Evolutionary conservation across 2,797 vertebrate species (phyloP), one percentile per base, ranked within the genome.

Genomic region (Chelonia mydas): DNA sequence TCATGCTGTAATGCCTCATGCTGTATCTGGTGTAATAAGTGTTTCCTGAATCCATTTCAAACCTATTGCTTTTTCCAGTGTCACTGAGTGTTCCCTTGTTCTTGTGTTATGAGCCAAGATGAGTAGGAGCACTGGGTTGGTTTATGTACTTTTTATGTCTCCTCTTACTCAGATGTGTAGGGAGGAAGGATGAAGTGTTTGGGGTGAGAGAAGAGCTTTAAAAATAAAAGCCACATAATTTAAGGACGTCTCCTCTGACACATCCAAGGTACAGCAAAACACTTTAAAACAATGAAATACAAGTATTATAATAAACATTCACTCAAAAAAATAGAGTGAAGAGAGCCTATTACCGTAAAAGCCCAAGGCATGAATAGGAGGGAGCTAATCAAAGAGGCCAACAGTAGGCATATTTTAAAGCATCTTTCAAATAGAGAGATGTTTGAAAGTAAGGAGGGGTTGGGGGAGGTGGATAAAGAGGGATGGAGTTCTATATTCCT

Each of bases 251-350:
- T 74, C 6, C 57, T 47, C 65, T 15, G 3, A 51, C 87, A 55
- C 21, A 80, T 25, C 1, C 4, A 1, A 86, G 61, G 21, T 21
- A 11, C 25, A 47, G 54, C 9, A 53, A 0, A 0, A 1, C 28
- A 50, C 45, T 84, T 89, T n/a, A 23, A 25, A 41, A 27, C 72
- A 45, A 54, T 41, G 41, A 74, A 74, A 74, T 90, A 88, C 81
- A 19, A 3, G 13, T 25, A 85, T 83, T 47, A 87, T 76, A 1
- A 72, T 17, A 65, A 88, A 57, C 81, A 51, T 80, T 65, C 33
- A 33, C 33, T 65, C 61, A 65, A n/a, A 65, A 65, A n/a, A 28
- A 61, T 33, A 61, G 28, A 33, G 15, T n/a, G 33, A 65, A 33
- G 61, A n/a, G 16, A 65, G 33, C 61, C 61, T n/a, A 19, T n/a